Conservation (phyloP, 2,888 invertebrate genomes). For the Ceramica pisi region DNA sequence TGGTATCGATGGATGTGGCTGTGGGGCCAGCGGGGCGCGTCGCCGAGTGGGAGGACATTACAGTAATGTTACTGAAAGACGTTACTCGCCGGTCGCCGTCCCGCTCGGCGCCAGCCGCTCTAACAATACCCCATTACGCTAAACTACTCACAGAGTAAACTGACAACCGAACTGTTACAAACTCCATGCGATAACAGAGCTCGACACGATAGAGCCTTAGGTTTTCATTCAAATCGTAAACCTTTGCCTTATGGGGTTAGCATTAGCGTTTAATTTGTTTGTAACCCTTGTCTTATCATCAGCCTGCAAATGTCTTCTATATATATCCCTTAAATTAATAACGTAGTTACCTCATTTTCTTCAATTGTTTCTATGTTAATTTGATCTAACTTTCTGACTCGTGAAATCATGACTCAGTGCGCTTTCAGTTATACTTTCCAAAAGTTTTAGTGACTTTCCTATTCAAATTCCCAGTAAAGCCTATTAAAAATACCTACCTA, state of each 20-base stretch:
- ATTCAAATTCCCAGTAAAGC: not conserved
- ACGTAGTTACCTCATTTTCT: not conserved
- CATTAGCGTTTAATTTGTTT: constrained; percentile 1
- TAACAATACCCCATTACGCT: constrained; percentile 78
- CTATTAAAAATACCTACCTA: not conserved
- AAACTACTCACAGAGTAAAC: constrained; percentile 70
- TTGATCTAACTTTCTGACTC: constrained; percentile 8
- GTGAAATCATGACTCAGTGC: not conserved
- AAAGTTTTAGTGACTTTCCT: not conserved
- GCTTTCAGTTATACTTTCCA: not conserved
- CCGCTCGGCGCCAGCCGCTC: constrained; percentile 69
- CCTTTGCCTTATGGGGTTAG: not conserved
- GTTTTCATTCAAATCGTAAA: constrained; percentile 37
- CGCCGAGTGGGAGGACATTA: constrained; percentile 73
- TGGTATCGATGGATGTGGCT: constrained; percentile 63
- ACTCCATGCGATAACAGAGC: constrained; percentile 43
- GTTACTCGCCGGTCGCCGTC: constrained; percentile 56
- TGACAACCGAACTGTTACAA: constrained; percentile 58
- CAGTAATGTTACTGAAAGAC: constrained; percentile 74
- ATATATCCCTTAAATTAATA: not conserved
- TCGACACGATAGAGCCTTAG: constrained; percentile 12
- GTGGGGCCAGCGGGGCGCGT: constrained; percentile 69
- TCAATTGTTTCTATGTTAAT: constrained; percentile 18
- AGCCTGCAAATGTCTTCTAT: not conserved
- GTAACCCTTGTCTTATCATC: not conserved